phyloP scores from a whole-genome alignment of 2,888 invertebrate species.

The Homarus gammarus region DNA sequence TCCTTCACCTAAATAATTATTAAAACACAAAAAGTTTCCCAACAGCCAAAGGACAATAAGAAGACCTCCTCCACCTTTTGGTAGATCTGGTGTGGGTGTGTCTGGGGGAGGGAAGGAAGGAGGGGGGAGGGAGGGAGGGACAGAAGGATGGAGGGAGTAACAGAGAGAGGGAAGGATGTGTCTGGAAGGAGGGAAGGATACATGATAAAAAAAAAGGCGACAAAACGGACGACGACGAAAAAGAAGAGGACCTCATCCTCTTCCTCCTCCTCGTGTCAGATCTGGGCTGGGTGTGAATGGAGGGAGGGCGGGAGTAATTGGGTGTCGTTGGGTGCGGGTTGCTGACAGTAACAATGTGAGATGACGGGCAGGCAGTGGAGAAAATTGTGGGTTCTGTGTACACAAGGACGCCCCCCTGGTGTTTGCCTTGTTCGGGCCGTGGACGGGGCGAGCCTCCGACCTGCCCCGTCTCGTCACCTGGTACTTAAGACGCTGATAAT shows the following conservation, averaged over 20 bases:
- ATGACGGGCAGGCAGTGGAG: constrained; percentile 54
- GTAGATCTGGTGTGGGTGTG: neutral
- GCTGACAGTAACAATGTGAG: constrained; percentile 44
- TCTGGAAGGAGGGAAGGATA: no score
- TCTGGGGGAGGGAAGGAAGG: neutral
- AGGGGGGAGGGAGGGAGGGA: neutral
- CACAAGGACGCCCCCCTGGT: constrained; percentile 41
- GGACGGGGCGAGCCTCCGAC: neutral
- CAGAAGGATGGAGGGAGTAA: no score
- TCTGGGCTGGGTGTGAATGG: neutral
- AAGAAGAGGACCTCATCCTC: no score
- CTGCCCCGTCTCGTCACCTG: neutral
- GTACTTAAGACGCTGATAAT: constrained; percentile 10
- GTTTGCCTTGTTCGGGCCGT: constrained; percentile 38
- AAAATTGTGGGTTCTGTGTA: constrained; percentile 60
- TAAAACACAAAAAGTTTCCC: no score
- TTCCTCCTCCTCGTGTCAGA: neutral
- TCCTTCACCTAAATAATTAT: no score
- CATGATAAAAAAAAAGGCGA: no score
- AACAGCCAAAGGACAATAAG: no score
- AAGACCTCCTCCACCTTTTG: no score
- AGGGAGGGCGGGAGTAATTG: constrained; percentile 23
- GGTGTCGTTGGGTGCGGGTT: constrained; percentile 37
- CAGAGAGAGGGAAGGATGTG: no score
- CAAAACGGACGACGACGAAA: neutral